Base-by-base conservation (phyloP, 2,888 invertebrate genomes). In the Diadegma fenestrale region DNA sequence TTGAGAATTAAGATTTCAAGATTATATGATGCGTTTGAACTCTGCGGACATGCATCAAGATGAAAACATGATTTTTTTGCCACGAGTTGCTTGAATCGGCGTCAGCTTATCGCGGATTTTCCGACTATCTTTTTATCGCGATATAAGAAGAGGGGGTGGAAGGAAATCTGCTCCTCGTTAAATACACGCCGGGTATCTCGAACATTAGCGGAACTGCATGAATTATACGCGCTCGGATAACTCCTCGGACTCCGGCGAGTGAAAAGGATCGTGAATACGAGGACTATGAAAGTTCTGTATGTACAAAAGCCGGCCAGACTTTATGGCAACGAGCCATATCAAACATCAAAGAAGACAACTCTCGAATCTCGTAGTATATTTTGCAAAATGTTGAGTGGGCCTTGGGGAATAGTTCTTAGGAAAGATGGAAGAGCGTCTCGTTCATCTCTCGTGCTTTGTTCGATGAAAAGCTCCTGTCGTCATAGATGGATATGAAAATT, bases 181-280 rank as follows among this genome's bases (percentile, higher is more conserved):
- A 61, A 33, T 68, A 76, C 69, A 51, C 63, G 22, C 75, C 45
- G 22, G 30, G 22, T 68, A 79, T 75, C 80, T 66, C 66, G 77
- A 14, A 84, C 84, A 80, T 84, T 84, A 84, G 77, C 77, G 63
- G 37, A 8, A 64, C 45, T 80, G 84, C 69, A 84, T 84, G 77
- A 80, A 84, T 84, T 68, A 78, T 84, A 81, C 61, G 66, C 80
- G 77, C 51, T 63, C 64, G 84, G 37, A 71, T 58, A 75, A 71
- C 80, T 54, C 41, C 48, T 80, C 73, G 66, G 33, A 64, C 58
- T 45, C 43, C 19, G 64, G 33, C 7, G 19, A 68, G 30, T 45
- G 66, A 58, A 77, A 84, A 71, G 83, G 73, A 84, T 77, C 66
- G 51, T 43, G 64, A 61, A 68, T 75, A 69, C 51, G 69, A 58